These are phyloP conservation scores for Mustela lutreola DNA, from an alignment of 2,113 vertebrate species.

Conservation along the genomic window DNA sequence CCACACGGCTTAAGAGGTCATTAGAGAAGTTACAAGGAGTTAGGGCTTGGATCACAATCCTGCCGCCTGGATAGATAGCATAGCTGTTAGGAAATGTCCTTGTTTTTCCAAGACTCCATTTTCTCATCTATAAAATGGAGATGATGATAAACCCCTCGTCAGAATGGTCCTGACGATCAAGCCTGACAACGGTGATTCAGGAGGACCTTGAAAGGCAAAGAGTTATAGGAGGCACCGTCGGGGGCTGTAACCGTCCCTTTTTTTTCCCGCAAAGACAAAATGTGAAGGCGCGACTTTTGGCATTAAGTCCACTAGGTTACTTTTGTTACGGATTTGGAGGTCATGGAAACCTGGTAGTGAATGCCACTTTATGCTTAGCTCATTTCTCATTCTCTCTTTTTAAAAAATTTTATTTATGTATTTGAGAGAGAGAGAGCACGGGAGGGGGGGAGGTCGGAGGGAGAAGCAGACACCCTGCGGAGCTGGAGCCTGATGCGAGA, in stretches of 20 bases:
- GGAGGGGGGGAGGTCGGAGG: too few relatives aligned
- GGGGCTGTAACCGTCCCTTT: background rate
- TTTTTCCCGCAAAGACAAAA: background rate
- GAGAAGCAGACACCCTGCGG: too few relatives aligned
- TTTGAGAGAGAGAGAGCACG: too few relatives aligned
- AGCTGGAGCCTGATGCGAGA: too few relatives aligned
- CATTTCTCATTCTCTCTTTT: background rate
- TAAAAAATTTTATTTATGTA: too few relatives aligned
- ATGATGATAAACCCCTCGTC: background rate
- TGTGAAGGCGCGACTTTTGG: background rate
- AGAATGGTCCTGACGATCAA: background rate
- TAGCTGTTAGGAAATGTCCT: background rate
- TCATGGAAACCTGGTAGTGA: background rate
- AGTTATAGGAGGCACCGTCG: background rate
- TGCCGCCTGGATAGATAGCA: background rate
- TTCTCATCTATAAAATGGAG: slow-evolving; percentile 1
- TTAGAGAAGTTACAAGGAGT: background rate
- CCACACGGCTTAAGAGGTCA: background rate
- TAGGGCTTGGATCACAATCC: background rate
- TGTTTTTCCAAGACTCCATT: background rate
- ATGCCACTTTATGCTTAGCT: background rate
- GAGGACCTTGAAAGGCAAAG: background rate
- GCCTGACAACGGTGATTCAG: background rate
- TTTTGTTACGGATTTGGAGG: background rate
- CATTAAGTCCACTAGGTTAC: background rate